Conservation (phyloP, 2,888 invertebrate genomes). For the Apotomis capreana region DNA sequence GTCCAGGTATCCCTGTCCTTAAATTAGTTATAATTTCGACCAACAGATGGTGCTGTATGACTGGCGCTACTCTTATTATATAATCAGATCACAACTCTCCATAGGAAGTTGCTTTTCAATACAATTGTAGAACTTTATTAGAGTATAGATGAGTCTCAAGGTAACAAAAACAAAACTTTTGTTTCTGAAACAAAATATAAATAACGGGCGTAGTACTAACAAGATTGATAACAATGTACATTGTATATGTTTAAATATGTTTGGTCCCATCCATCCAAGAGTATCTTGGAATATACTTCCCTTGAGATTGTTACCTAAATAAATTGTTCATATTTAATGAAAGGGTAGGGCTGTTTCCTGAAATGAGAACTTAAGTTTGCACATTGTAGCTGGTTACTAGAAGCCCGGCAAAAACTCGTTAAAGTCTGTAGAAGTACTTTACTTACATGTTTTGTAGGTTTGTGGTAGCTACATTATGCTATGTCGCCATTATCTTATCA, state of each 20-base stretch:
- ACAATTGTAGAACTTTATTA: no score
- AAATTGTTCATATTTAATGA: slow-evolving; percentile 63
- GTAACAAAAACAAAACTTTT: background rate
- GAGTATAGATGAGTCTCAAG: no score
- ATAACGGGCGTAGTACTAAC: background rate
- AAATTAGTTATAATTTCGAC: no score
- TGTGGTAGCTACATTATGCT: background rate
- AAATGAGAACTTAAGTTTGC: slow-evolving; percentile 33
- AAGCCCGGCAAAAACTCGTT: slow-evolving; percentile 22
- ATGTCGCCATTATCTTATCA: slow-evolving; percentile 11
- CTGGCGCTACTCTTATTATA: no score
- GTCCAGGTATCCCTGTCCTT: no score
- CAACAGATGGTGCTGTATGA: no score
- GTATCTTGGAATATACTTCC: slow-evolving; percentile 33
- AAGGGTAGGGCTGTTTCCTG: slow-evolving; percentile 52
- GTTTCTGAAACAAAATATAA: slow-evolving; percentile 2
- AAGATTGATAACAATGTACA: background rate
- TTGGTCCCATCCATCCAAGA: slow-evolving; percentile 17
- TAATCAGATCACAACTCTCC: no score
- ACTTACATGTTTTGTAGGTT: slow-evolving; percentile 4
- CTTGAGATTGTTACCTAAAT: slow-evolving; percentile 47
- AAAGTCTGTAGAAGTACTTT: slow-evolving; percentile 25
- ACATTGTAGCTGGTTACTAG: slow-evolving; percentile 26
- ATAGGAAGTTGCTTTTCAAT: no score
- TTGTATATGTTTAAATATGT: slow-evolving; percentile 7